A percentile compares a stretch with the other conserved stretches of the same genome.
phyloP scores from a whole-genome alignment of 1,140 invertebrate species.

The Trypoxylus dichotomus region DNA sequence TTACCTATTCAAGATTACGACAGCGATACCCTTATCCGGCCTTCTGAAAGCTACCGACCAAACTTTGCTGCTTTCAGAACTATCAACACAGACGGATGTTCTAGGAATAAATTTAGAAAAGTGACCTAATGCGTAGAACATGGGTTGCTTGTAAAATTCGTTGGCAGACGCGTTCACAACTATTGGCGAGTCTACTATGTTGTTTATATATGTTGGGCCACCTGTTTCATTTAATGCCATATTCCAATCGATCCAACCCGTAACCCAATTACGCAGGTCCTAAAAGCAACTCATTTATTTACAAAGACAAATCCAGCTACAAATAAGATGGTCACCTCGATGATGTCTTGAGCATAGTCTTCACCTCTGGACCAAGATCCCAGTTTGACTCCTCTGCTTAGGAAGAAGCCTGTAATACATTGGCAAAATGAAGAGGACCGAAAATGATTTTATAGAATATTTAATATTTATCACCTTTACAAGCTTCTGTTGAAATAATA shows the following conservation, averaged over 20 bases:
- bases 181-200: conserved; percentile 69
- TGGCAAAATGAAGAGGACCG: conserved; percentile 18
- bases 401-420: conserved; percentile 27
- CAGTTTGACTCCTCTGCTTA: conserved; percentile 47
- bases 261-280: conserved; percentile 62
- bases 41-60: conserved; percentile 55
- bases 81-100: conserved; percentile 53
- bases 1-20: conserved; percentile 49
- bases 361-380: conserved; percentile 77
- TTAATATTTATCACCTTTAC: conserved; percentile 44
- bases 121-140: conserved; percentile 72
- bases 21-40: conserved; percentile 56
- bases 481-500: conserved; percentile 77
- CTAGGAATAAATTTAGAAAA: conserved; percentile 66
- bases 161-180: conserved; percentile 60
- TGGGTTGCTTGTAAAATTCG: conserved; percentile 72
- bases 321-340: conserved; percentile 57
- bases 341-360: conserved; percentile 69
- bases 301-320: neutral
- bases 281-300: conserved; percentile 42
- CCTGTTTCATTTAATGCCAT: conserved; percentile 66
- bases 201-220: conserved; percentile 70
- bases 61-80: conserved; percentile 37
- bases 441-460: no score
- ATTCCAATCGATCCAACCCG: conserved; percentile 78